Evolutionary conservation across 2,888 invertebrate genomes (phyloP), one percentile per base, ranked within the genome.

Genomic region (Koerneria pararmatus): DNA sequence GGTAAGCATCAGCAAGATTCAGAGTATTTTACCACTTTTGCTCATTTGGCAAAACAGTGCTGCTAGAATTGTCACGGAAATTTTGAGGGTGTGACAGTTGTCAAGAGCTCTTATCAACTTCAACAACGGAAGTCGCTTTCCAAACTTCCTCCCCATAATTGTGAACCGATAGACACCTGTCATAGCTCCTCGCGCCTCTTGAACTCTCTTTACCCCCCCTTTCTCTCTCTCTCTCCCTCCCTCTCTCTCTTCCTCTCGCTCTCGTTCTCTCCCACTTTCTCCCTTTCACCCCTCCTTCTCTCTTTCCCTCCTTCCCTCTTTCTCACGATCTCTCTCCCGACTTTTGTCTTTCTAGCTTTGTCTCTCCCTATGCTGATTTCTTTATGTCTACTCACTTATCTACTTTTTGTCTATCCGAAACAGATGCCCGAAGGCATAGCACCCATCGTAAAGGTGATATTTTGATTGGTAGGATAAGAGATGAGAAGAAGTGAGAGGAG

Each of bases 401-500:
- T 15, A 11, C 46, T 41, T 41, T 41, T 19, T 41, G 11, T 41
- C 46, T 15, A 41, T 41, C 46, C 11, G 11, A 15, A 15, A 15
- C 48, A 46, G 48, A 48, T 35, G n/a, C 59, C 27, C 41, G 37
- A 32, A 22, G 35, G 57, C 27, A 31, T 27, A 5, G 22, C 27
- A 5, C 46, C 37, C 35, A 59, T 46, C 37, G 59, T 59, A 59
- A 41, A n/a, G n/a, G n/a, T n/a, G n/a, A n/a, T n/a, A n/a, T n/a
- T n/a, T n/a, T n/a, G n/a, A n/a, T n/a, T n/a, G n/a, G n/a, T n/a
- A n/a, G n/a, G n/a, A n/a, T n/a, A n/a, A n/a, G n/a, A n/a, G n/a
- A n/a, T n/a, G n/a, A n/a, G n/a, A n/a, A n/a, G n/a, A n/a, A n/a
- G n/a, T n/a, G n/a, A n/a, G n/a, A n/a, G n/a, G n/a, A n/a, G n/a